Conservation (phyloP, 2,888 invertebrate species). For the Trichopoda pennipes region DNA sequence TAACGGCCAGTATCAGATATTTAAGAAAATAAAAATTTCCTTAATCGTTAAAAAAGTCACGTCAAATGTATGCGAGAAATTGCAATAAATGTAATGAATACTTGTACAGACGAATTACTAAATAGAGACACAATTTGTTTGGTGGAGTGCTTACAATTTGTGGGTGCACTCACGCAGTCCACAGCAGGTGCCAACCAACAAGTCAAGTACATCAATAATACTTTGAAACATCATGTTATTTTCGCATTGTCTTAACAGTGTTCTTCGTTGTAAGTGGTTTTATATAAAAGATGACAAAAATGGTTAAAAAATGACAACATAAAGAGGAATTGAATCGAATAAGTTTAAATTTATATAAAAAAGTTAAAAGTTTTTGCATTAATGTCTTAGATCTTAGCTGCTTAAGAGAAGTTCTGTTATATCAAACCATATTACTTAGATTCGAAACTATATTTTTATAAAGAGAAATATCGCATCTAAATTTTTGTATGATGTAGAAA, state of each 20-base stretch:
- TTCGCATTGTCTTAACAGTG: background rate
- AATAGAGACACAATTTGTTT: constrained; percentile 8
- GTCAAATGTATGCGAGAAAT: constrained; percentile 3
- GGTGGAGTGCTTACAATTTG: constrained; percentile 33
- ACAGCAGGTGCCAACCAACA: constrained; percentile 48
- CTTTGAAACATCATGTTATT: constrained; percentile 21
- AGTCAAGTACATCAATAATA: constrained; percentile 39
- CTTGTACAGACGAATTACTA: constrained; percentile 19
- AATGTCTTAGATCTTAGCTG: too few relatives aligned
- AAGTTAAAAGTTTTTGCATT: too few relatives aligned
- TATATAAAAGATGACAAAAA: background rate
- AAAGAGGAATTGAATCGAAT: background rate
- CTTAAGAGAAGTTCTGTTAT: too few relatives aligned
- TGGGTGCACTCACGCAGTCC: constrained; percentile 40
- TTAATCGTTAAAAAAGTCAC: constrained; percentile 31
- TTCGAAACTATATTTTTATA: too few relatives aligned
- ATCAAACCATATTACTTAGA: too few relatives aligned
- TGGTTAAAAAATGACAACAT: background rate
- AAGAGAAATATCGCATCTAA: too few relatives aligned
- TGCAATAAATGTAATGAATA: constrained; percentile 11
- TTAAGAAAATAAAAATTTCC: constrained; percentile 13
- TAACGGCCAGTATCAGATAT: constrained; percentile 26
- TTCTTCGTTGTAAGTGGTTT: background rate
- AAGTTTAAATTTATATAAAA: too few relatives aligned
- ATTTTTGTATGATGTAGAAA: too few relatives aligned